Evolutionary conservation across 2,113 vertebrate species (phyloP).

Genomic region (Gavia stellata): DNA sequence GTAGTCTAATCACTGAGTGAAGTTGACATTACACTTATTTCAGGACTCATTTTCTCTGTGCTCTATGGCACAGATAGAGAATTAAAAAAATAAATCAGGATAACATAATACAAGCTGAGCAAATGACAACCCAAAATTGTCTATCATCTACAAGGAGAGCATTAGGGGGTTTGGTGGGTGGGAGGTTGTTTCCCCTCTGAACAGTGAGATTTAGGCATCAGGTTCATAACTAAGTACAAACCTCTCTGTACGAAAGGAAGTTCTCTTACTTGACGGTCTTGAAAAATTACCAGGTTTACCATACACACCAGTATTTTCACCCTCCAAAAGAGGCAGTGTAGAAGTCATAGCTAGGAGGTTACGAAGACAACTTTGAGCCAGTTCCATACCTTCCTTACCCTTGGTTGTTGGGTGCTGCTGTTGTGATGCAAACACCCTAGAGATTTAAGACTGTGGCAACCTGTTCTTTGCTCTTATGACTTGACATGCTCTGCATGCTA

Average conservation of each 20-base stretch:
- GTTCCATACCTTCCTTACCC: background rate
- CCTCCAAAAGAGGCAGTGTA: background rate
- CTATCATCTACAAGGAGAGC: background rate
- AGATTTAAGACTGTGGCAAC: background rate
- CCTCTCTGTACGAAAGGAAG: accelerated
- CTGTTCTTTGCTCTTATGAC: background rate
- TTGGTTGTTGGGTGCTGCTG: background rate
- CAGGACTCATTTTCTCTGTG: background rate
- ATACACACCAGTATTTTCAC: background rate
- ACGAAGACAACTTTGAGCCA: background rate
- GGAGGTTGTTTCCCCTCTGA: background rate
- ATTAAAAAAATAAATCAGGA: background rate
- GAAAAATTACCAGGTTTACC: background rate
- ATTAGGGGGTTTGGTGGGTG: background rate
- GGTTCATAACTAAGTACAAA: background rate
- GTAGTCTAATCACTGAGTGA: background rate
- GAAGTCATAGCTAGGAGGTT: background rate
- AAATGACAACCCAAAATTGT: background rate
- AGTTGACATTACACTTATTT: background rate
- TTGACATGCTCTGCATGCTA: background rate
- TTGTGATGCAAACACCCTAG: background rate
- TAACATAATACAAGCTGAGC: background rate
- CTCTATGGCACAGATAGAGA: background rate
- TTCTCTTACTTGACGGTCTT: background rate
- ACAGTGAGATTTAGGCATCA: background rate